Base-by-base conservation (phyloP, 2,888 invertebrate species). In the Adela reaumurella region DNA sequence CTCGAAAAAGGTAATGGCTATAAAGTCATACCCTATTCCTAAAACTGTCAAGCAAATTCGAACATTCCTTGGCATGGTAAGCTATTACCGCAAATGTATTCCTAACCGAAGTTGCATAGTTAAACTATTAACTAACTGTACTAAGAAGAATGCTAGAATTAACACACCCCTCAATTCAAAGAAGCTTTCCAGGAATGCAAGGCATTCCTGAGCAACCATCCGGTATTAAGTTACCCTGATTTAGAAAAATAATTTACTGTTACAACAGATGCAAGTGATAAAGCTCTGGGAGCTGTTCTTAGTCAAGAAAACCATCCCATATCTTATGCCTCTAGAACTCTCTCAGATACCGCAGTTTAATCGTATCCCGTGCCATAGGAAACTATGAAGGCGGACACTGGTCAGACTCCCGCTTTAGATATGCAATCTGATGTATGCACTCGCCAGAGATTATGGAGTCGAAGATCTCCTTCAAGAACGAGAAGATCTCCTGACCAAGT, bases 81-180 rank as follows among this genome's bases (percentile, higher is more conserved):
- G 54, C 0, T 59, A 54, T 47, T 58, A 59, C 52, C 49, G 57
- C 8, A 55, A 56, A 49, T 59, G 58, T 17, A 17, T 44, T 3
- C 3, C 3, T 3, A 44, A 44, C 19, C 17, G 17, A 14, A 11
- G 18, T 14, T 4, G 3, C 14, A n/a, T 44, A 14, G 18, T 11
- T 8, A 19, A 11, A 11, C 44, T 18, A 3, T 5, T 44, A 17
- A 44, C 44, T 2, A 11, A 17, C 11, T 17, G 4, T 4, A 18
- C 19, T 5, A 17, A 17, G 14, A 42, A 16, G 17, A 17, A 44
- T 10, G 19, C 17, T 4, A 11, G 2, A 17, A 17, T 17, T 14
- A 44, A 16, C 18, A 5, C 14, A 18, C 18, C 11, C 19, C 17
- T 17, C 2, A 8, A 8, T 24, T 6, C 8, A 24, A 6, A 24